A percentile compares a stretch with the other conserved stretches of the same genome.
Evolutionary conservation across 30 jellyfish, hydroid and myxozoan species (phyloP).

Genomic region (Sanderia malayensis): DNA sequence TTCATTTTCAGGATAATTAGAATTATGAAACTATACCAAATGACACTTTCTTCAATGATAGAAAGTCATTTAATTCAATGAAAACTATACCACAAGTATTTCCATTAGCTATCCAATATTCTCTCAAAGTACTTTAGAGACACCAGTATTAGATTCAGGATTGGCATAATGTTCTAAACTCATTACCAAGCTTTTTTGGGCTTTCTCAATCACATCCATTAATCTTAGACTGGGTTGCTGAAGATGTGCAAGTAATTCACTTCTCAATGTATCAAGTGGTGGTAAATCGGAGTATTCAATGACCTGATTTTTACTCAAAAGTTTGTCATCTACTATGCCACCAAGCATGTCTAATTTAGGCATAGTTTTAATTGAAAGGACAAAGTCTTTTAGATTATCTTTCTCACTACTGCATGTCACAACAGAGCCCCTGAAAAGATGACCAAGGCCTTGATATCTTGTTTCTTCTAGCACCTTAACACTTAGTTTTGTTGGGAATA

Average conservation of each 20-base stretch:
- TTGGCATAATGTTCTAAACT: background rate
- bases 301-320: conserved; percentile 28
- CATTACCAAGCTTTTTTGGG: background rate
- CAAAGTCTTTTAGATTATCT: conserved; percentile 8
- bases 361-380: conserved; percentile 8
- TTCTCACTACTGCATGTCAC: conserved; percentile 32
- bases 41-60: too few species aligned
- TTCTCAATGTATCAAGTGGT: background rate
- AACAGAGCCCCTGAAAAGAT: conserved; percentile 29
- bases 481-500: conserved; percentile 40
- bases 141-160: too few species aligned
- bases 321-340: conserved; percentile 42
- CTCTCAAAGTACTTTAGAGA: too few species aligned
- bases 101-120: too few species aligned
- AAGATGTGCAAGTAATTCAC: background rate
- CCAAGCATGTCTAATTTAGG: conserved; percentile 39
- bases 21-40: too few species aligned
- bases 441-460: conserved; percentile 8
- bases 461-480: conserved; percentile 16
- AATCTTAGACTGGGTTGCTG: background rate
- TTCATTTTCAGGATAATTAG: too few species aligned
- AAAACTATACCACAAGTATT: too few species aligned
- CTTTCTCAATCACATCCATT: background rate
- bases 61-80: too few species aligned
- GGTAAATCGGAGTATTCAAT: conserved; percentile 47